Evolutionary conservation across 1,140 invertebrate genomes (phyloP).

Genomic region (Drosophila paulistorum): DNA sequence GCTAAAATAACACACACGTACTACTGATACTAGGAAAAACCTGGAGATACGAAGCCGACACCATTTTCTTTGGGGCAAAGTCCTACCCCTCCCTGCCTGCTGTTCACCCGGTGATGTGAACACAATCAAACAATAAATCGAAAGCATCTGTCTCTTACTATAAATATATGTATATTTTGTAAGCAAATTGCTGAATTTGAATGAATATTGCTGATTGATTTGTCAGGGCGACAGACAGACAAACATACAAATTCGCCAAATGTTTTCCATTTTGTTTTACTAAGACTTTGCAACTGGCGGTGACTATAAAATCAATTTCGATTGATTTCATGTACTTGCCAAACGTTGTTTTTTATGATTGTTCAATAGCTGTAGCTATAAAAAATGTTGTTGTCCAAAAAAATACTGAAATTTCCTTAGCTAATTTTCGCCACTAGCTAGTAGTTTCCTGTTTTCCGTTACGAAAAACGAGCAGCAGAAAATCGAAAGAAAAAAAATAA

Average conservation of each 20-base stretch:
- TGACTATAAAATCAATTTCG: neutral
- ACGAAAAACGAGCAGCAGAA: constrained; percentile 49
- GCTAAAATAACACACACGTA: too few species aligned
- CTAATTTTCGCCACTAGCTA: constrained; percentile 63
- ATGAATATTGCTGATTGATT: constrained; percentile 16
- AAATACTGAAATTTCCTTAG: constrained; percentile 59
- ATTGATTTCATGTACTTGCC: constrained; percentile 4
- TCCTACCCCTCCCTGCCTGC: too few species aligned
- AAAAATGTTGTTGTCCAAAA: constrained; percentile 8
- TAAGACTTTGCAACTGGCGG: neutral
- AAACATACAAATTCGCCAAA: neutral
- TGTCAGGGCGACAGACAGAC: constrained; percentile 30
- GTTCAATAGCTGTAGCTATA: neutral
- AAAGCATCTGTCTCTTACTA: constrained; percentile 4
- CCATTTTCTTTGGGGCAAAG: too few species aligned
- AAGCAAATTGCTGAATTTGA: constrained; percentile 11
- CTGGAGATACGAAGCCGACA: too few species aligned
- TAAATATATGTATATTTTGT: constrained; percentile 1
- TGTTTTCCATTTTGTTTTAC: constrained; percentile 3
- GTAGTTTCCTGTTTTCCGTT: constrained; percentile 69
- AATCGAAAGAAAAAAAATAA: neutral
- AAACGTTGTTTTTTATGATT: neutral
- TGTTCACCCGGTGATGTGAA: too few species aligned
- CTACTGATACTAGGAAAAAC: too few species aligned
- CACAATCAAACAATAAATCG: neutral